Conservation (phyloP, 1,140 invertebrate genomes). For the Zaprionus capensis region DNA sequence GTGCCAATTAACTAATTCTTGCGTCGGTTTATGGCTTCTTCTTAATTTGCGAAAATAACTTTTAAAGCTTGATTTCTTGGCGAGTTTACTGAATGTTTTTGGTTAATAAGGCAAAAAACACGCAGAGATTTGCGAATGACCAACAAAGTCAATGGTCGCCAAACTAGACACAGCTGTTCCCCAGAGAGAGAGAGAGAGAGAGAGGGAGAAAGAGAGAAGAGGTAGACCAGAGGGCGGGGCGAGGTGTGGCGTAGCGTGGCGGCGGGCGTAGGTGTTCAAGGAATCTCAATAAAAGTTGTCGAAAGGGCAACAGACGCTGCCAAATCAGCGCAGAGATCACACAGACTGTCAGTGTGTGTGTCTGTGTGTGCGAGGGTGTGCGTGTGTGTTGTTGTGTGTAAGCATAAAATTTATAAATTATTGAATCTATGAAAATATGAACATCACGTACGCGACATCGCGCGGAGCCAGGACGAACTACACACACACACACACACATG, state of each 20-base stretch:
- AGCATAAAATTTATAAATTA: conserved; percentile 79
- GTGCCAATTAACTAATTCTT: no score
- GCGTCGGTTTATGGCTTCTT: neutral
- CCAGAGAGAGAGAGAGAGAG: neutral
- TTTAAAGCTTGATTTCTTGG: neutral
- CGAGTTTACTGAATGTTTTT: neutral
- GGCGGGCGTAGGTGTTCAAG: conserved; percentile 36
- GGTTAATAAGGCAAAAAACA: conserved; percentile 14
- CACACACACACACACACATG: conserved; percentile 32
- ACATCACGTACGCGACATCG: conserved; percentile 70
- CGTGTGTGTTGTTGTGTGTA: conserved; percentile 47
- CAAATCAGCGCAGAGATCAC: conserved; percentile 70
- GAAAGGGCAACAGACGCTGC: conserved; percentile 37
- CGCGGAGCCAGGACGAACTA: conserved; percentile 46
- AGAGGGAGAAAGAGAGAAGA: neutral
- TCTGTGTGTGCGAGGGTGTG: conserved; percentile 25
- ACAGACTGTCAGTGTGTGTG: conserved; percentile 19
- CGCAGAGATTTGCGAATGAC: conserved; percentile 15
- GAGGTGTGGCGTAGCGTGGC: no score
- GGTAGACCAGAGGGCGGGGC: neutral
- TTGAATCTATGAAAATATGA: conserved; percentile 83
- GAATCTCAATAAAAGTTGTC: conserved; percentile 74
- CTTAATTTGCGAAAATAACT: neutral
- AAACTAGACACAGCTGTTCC: conserved; percentile 1
- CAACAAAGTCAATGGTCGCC: conserved; percentile 7